Evolutionary conservation across 2,888 invertebrate species (phyloP).

Genomic region (Metallyticus violacea): DNA sequence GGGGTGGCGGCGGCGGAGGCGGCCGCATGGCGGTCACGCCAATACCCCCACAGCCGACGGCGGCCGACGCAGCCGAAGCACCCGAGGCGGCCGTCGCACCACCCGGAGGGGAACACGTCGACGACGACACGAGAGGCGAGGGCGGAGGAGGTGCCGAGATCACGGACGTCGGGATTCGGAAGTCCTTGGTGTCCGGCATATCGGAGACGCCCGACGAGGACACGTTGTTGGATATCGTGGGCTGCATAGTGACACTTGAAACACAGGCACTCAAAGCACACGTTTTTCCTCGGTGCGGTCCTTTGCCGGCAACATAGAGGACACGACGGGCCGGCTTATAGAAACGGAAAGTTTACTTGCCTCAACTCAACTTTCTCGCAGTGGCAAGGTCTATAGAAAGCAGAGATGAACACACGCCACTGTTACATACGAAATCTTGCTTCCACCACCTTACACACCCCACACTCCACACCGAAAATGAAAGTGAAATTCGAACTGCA

Average conservation of each 20-base stretch:
- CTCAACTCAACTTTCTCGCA: background rate
- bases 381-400: background rate
- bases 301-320: background rate
- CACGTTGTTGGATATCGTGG: conserved; percentile 11
- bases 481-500: conserved; percentile 22
- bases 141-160: conserved; percentile 41
- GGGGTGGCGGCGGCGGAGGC: conserved; percentile 24
- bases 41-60: conserved; percentile 36
- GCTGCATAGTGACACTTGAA: background rate
- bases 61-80: conserved; percentile 28
- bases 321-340: background rate
- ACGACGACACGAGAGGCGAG: conserved; percentile 27
- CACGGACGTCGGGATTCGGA: conserved; percentile 45
- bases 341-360: background rate
- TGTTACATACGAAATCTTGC: background rate
- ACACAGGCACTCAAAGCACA: background rate
- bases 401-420: too few relatives aligned
- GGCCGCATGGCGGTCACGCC: conserved; percentile 36
- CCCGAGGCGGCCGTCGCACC: conserved; percentile 39
- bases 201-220: conserved; percentile 31
- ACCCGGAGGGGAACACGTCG: conserved; percentile 28
- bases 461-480: background rate
- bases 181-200: conserved; percentile 51
- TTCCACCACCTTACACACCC: background rate
- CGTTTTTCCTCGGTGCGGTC: background rate